phyloP scores from a whole-genome alignment of 1,140 invertebrate genomes.

The Trichoplusia ni region DNA sequence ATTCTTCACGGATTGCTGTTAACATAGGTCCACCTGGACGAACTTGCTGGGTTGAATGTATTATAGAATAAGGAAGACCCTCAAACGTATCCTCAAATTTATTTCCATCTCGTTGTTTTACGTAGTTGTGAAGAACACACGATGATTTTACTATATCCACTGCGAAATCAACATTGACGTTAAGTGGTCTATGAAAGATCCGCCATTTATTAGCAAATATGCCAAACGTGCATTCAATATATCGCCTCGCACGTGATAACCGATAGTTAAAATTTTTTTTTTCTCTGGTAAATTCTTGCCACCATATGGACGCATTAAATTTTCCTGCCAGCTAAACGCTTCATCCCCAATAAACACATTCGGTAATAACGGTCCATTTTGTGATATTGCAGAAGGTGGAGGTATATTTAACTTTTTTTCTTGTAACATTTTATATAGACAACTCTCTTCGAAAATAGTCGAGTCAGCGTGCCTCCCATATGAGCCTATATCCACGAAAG shows the following conservation, averaged over 20 bases:
- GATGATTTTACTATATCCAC: constrained; percentile 55
- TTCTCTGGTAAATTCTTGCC: constrained; percentile 50
- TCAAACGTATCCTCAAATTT: constrained; percentile 53
- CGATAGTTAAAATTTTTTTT: constrained; percentile 53
- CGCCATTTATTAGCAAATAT: constrained; percentile 64
- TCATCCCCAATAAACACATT: constrained; percentile 51
- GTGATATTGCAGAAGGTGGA: not conserved
- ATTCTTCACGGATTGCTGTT: constrained; percentile 41
- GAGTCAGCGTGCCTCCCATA: constrained; percentile 6
- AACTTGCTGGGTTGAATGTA: constrained; percentile 36
- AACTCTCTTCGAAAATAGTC: constrained; percentile 3
- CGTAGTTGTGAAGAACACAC: constrained; percentile 70
- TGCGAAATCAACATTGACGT: constrained; percentile 54
- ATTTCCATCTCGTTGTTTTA: constrained; percentile 57
- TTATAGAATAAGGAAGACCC: constrained; percentile 37
- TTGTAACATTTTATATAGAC: not conserved
- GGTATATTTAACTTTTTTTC: not conserved
- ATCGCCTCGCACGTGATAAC: constrained; percentile 34
- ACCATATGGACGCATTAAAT: constrained; percentile 52
- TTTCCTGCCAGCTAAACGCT: constrained; percentile 44
- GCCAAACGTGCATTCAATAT: constrained; percentile 52
- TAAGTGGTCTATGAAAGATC: constrained; percentile 61
- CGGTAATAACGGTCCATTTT: constrained; percentile 33
- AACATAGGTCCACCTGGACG: constrained; percentile 38
- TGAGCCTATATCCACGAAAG: constrained; percentile 2